Base-by-base conservation (phyloP, 2,113 vertebrate species). In the Platichthys stellatus region DNA sequence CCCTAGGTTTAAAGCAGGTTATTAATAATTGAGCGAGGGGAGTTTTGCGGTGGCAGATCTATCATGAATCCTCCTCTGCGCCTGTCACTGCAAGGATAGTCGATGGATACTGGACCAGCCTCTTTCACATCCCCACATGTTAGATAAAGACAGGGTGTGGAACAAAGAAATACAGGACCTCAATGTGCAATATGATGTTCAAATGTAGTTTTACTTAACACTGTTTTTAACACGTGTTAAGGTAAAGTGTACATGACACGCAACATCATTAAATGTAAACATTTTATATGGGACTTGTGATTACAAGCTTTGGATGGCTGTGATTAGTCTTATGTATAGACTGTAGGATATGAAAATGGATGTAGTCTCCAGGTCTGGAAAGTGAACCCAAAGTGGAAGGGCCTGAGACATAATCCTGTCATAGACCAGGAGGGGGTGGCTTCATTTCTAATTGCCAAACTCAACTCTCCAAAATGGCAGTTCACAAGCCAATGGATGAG, bases 11-110 rank as follows among this genome's bases (percentile, higher is more conserved):
- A 72, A 74, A 82, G 74, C 81, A 82, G 81, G 79, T 83, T 73
- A 77, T 89, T 88, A 87, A 89, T 90, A 76, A 90, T 89, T 78
- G 77, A 90, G 59, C 13, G 14, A 73, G 63, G 35, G 60, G 74
- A 73, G 74, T 45, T 31, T 31, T 31, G 31, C 31, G 31, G 31
- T 82, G 72, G 76, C 74, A 68, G 59, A 81, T 84, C 68, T 59
- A 83, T 90, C 81, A 74, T 71, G 76, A 82, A 82, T 73, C 75
- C 67, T 65, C 49, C 78, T 38, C 78, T 77, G 81, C 18, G 38
- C 73, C 68, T 86, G 80, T 85, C 85, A 79, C 61, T 61, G 53
- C 54, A 63, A 45, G 61, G 63, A 54, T 11, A 73, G 73, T 11
- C 71, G 73, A 81, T 59, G 45, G 72, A 79, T 78, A 68, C 3